Base-by-base conservation (phyloP, 2,113 vertebrate genomes). In the Fulica atra region DNA sequence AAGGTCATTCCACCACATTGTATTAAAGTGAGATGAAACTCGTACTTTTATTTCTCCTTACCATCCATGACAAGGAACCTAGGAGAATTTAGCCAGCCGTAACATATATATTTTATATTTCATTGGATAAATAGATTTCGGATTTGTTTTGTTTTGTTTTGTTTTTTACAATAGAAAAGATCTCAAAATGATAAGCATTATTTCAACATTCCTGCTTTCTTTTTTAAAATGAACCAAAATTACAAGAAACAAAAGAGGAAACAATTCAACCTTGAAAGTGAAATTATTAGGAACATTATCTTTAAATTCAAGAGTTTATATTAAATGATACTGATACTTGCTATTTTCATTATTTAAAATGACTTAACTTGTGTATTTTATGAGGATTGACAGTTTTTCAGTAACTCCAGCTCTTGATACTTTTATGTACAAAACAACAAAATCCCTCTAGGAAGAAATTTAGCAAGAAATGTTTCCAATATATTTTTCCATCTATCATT, bases 181-280 rank as follows among this genome's bases (percentile, higher is more conserved):
- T 4, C 60, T 84, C 60, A 5, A 31, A 24, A 69, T 33, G 1
- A 33, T 40, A 2, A 81, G 1, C 1, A 83, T 19, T 64, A 13
- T 4, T 59, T 42, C 3, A 86, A 11, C 5, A 2, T 36, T 77
- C 48, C 68, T 84, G 10, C 9, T 65, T 82, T 64, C 5, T 28
- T 70, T 86, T 74, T 66, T 14, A 16, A 66, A 29, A 73, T 36
- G 17, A 77, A n/a, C 15, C 1, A 14, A 21, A 68, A 40, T 15
- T 2, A 26, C 71, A 68, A 16, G 0, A 35, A 72, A 25, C 3
- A 38, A 46, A 38, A 70, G 4, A 3, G 4, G 4, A 48, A 59
- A 7, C 0, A 38, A 53, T 78, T 74, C 38, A 40, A 70, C 5
- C 16, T 66, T 56, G 13, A 65, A 42, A 85, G 61, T 70, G 1